Percentiles rank a stretch among this genome's conserved stretches.
Conservation (phyloP, 2,888 invertebrate species). For the Synanthedon myopaeformis region DNA sequence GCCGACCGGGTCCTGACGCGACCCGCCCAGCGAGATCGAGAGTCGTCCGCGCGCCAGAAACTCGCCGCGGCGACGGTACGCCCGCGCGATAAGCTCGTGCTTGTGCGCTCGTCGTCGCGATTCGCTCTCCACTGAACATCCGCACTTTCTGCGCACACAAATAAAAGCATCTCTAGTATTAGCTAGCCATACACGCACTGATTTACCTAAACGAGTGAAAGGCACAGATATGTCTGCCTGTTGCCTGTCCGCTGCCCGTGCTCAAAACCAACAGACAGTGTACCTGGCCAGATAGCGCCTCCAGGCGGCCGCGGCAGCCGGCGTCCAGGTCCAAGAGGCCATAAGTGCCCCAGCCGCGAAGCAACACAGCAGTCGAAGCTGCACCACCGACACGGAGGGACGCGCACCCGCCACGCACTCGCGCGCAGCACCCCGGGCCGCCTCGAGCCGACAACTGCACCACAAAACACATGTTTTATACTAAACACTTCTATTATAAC, state of each 20-base stretch:
- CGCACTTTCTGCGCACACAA: slow-evolving; percentile 72
- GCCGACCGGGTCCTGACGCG: slow-evolving; percentile 91
- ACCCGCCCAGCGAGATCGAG: slow-evolving; percentile 88
- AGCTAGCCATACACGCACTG: not conserved
- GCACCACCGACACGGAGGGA: slow-evolving; percentile 85
- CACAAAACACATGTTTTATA: not conserved
- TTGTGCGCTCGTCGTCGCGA: slow-evolving; percentile 75
- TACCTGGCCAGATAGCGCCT: slow-evolving; percentile 85
- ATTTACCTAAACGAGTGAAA: not conserved
- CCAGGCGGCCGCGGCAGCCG: slow-evolving; percentile 88
- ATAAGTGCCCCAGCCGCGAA: slow-evolving; percentile 89
- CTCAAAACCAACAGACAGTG: not conserved
- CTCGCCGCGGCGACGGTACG: slow-evolving; percentile 88
- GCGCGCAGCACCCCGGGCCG: slow-evolving; percentile 19
- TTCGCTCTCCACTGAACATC: slow-evolving; percentile 75
- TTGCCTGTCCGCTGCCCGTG: not conserved
- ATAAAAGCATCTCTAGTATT: not conserved
- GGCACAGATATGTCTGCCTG: too few relatives aligned
- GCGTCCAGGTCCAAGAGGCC: slow-evolving; percentile 96
- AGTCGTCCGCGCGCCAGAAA: slow-evolving; percentile 86
- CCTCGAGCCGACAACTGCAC: slow-evolving; percentile 44
- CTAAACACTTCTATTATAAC: not conserved
- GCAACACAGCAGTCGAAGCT: slow-evolving; percentile 83
- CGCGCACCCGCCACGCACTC: slow-evolving; percentile 76
- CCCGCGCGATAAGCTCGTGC: slow-evolving; percentile 92